Conservation (phyloP, 2,113 vertebrate genomes). For the Sceloporus tristichus region DNA sequence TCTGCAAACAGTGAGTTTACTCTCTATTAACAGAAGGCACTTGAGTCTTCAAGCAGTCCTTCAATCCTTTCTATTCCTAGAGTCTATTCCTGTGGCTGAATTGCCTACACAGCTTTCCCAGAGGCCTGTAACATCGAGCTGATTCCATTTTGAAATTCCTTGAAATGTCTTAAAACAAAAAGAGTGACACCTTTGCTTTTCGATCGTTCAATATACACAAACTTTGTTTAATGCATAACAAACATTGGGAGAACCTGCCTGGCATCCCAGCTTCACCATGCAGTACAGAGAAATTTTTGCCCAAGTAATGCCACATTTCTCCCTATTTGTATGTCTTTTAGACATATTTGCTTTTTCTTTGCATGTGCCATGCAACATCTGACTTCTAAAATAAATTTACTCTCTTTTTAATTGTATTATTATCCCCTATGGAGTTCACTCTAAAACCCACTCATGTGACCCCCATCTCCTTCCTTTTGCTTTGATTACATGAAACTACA, state of each 20-base stretch:
- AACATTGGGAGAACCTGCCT: neutral
- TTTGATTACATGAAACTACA: too few relatives aligned
- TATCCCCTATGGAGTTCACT: too few relatives aligned
- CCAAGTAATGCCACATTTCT: neutral
- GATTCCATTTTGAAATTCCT: neutral
- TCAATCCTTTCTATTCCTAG: neutral
- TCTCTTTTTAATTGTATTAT: neutral
- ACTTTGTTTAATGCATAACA: too few relatives aligned
- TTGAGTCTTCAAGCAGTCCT: neutral
- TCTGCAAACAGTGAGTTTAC: neutral
- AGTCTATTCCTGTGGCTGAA: neutral
- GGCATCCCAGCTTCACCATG: neutral
- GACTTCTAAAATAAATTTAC: neutral
- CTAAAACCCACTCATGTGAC: neutral
- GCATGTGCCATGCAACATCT: neutral
- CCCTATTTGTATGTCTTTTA: neutral
- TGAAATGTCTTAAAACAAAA: conserved; percentile 7
- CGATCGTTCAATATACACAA: too few relatives aligned
- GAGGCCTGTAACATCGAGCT: neutral
- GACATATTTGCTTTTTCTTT: neutral
- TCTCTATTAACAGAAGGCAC: neutral
- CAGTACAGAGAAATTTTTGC: neutral
- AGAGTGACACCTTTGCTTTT: too few relatives aligned
- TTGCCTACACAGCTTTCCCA: neutral
- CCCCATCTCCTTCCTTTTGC: neutral